Conservation (phyloP, 2,797 vertebrate genomes). For the Vespertilio murinus region DNA sequence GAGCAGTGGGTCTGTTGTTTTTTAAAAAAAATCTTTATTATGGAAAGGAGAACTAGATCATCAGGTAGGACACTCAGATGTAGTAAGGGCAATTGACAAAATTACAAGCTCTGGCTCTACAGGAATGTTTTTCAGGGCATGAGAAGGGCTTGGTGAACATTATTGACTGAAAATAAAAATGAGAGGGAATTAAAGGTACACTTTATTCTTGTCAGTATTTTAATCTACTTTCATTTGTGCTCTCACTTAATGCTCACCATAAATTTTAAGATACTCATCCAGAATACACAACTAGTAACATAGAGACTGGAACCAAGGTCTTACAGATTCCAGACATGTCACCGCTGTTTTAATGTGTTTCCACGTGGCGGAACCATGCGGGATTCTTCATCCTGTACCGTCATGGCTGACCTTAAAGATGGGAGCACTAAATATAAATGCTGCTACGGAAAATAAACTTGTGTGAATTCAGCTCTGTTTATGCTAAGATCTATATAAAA, state of each 20-base stretch:
- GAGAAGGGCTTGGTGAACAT: background rate
- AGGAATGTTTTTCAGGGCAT: background rate
- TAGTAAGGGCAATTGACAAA: background rate
- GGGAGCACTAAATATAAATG: background rate
- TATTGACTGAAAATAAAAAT: background rate
- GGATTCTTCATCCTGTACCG: background rate
- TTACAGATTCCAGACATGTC: background rate
- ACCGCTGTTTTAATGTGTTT: background rate
- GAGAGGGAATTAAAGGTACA: background rate
- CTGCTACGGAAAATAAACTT: background rate
- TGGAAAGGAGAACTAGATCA: background rate
- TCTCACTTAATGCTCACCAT: background rate
- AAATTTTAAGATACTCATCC: background rate
- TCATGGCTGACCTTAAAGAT: background rate
- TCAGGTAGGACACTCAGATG: background rate
- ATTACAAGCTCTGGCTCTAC: background rate
- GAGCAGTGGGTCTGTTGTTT: background rate
- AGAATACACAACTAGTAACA: background rate
- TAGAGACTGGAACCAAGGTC: background rate
- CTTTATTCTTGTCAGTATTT: background rate
- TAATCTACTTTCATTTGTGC: background rate
- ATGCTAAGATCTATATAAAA: background rate
- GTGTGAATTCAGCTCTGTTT: background rate
- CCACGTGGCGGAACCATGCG: rapidly evolving
- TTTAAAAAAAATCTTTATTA: background rate